Conservation (phyloP, 2,888 invertebrate species). For the Drosophila algonquin region DNA sequence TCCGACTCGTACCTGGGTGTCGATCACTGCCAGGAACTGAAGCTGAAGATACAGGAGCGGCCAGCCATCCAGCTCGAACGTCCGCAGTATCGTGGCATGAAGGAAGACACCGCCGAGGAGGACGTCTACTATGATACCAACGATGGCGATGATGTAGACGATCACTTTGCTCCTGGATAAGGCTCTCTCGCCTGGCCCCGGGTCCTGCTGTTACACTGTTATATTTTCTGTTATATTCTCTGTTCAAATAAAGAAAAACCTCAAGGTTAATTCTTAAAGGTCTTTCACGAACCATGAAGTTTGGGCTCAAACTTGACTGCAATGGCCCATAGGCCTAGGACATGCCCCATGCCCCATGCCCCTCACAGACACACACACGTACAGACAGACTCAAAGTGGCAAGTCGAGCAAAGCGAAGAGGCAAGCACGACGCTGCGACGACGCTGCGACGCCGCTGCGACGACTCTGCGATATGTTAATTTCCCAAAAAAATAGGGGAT, state of each 20-base stretch:
- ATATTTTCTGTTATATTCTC: not conserved
- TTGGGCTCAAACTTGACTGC: slow-evolving; percentile 30
- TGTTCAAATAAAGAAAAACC: not conserved
- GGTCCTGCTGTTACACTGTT: not conserved
- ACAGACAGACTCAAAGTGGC: slow-evolving; percentile 56
- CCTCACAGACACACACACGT: not conserved
- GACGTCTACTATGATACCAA: no score
- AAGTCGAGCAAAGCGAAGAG: slow-evolving; percentile 56
- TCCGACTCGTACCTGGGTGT: no score
- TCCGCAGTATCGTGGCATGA: no score
- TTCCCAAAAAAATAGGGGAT: slow-evolving; percentile 32
- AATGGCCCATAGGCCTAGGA: slow-evolving; percentile 43
- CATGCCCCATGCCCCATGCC: not conserved
- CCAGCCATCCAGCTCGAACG: no score
- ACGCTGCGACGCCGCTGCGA: slow-evolving; percentile 58
- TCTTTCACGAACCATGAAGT: not conserved
- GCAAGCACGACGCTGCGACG: slow-evolving; percentile 50
- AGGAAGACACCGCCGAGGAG: not conserved
- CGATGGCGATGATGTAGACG: not conserved
- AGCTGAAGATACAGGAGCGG: no score
- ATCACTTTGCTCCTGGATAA: not conserved
- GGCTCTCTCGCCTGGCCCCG: no score
- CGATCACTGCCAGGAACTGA: no score
- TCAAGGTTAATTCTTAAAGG: not conserved
- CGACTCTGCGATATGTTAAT: slow-evolving; percentile 68